Percentiles rank a stretch among this genome's conserved stretches.
phyloP scores from a whole-genome alignment of 2,888 invertebrate genomes.

The Acrobasis repandana region DNA sequence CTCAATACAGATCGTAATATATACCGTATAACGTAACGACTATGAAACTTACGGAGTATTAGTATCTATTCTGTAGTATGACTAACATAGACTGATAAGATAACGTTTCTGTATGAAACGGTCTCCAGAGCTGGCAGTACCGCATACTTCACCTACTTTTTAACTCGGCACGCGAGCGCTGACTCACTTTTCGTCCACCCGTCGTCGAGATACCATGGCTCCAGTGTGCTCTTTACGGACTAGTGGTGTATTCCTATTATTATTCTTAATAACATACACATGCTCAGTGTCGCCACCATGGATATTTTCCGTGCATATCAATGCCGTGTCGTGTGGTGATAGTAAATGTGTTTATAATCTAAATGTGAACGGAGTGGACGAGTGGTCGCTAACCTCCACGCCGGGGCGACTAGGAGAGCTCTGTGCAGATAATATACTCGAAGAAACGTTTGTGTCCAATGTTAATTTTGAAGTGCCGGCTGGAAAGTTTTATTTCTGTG shows the following conservation, averaged over 20 bases:
- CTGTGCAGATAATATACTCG: constrained; percentile 44
- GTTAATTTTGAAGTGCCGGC: constrained; percentile 50
- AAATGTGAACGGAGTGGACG: constrained; percentile 56
- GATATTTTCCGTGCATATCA: constrained; percentile 67
- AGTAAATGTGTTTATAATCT: constrained; percentile 63
- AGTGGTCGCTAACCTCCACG: constrained; percentile 66
- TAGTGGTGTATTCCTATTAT: constrained; percentile 70
- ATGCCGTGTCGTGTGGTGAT: constrained; percentile 52
- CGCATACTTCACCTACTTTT: constrained; percentile 14
- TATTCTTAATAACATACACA: constrained; percentile 68
- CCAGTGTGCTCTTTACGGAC: constrained; percentile 62
- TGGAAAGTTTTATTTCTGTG: constrained; percentile 66
- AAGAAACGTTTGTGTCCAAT: constrained; percentile 40
- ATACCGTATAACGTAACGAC: too few species aligned
- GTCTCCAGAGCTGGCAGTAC: constrained; percentile 4
- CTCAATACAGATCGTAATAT: too few species aligned
- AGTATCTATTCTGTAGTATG: too few species aligned
- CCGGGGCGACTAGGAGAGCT: constrained; percentile 48
- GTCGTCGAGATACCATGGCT: constrained; percentile 57
- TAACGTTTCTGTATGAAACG: constrained; percentile 1
- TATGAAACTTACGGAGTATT: too few species aligned
- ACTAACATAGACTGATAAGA: not conserved
- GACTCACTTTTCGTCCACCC: constrained; percentile 28
- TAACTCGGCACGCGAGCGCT: constrained; percentile 30
- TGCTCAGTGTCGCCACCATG: constrained; percentile 65